A percentile compares a stretch with the other conserved stretches of the same genome.
Conservation (phyloP, 2,797 vertebrate species). For the Gila robusta region DNA sequence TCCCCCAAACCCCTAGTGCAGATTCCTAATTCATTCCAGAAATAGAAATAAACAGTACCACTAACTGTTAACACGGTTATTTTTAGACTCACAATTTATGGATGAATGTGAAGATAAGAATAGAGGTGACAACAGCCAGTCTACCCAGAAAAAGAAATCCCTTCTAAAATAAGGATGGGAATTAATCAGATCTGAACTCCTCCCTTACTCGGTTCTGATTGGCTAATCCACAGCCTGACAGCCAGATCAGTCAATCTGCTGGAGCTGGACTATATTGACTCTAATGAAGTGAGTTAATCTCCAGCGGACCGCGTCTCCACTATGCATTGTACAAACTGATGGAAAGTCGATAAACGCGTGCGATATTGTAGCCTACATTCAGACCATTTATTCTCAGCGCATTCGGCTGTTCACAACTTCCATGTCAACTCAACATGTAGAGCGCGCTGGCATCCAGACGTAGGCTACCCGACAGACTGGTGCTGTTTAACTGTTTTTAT, state of each 20-base stretch:
- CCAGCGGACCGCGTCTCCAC: constrained; percentile 10
- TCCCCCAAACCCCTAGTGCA: neutral
- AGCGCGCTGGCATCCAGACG: constrained; percentile 22
- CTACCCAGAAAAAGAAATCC: neutral
- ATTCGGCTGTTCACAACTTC: neutral
- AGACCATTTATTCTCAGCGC: neutral
- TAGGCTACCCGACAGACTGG: constrained; percentile 18
- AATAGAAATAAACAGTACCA: neutral
- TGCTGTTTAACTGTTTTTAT: constrained; percentile 19
- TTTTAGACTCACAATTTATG: constrained; percentile 2
- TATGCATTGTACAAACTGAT: constrained; percentile 29
- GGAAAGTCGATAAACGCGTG: constrained; percentile 32
- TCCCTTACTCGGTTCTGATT: constrained; percentile 46
- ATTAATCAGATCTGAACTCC: constrained; percentile 40
- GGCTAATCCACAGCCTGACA: constrained; percentile 37
- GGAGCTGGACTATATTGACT: neutral
- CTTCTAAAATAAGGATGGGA: neutral
- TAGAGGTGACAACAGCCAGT: neutral
- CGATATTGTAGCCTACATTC: neutral
- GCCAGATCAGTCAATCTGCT: constrained; percentile 10
- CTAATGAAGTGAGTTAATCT: constrained; percentile 21
- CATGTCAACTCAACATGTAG: constrained; percentile 49
- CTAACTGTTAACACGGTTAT: neutral
- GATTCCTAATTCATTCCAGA: neutral
- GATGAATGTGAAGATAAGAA: neutral